Base-by-base conservation (phyloP, 2,888 invertebrate species). In the Drosophila seclusa region DNA sequence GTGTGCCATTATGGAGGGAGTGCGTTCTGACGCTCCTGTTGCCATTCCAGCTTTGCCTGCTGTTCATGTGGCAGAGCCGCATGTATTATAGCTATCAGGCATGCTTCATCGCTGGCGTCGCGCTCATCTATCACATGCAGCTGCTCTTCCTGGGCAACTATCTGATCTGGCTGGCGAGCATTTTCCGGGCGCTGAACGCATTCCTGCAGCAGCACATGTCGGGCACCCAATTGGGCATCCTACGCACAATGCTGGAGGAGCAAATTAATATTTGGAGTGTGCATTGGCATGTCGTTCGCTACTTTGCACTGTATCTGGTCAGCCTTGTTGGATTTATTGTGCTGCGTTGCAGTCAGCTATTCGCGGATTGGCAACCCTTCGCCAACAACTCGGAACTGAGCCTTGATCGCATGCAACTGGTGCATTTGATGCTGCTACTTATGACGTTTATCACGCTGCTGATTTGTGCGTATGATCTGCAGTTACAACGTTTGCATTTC, bases 131-230 rank as follows among this genome's bases (percentile, higher is more conserved):
- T 7, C 55, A 74, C 16, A 36, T 87, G 58, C 71, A 74, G 1
- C 49, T 87, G 36, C 59, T 87, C 8, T 80, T 83, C 7, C 71
- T 78, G 58, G 86, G 76, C 57, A 78, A 79, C 62, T 83, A 87
- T 45, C 38, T 82, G 0, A 62, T 87, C 16, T 80, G 83, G 86
- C 61, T 83, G 53, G 67, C 67, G 21, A 76, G 86, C 64, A 71
- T 87, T 24, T 83, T 80, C 38, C 70, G 84, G 0, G 73, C 83
- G 0, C 31, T 86, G 2, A 80, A 78, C 16, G 45, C 16, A 10
- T 85, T 85, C 7, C 57, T 84, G 3, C 31, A 3, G 3, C 49
- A 36, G n/a, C 80, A 82, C 27, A 66, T 87, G 77, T n/a, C 18
- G 45, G 60, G 72, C 68, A 57, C 63, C 16, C 50, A 31, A 0